Evolutionary conservation across 2,113 vertebrate species (phyloP), one percentile per base, ranked within the genome.

Genomic region (Promerops cafer): DNA sequence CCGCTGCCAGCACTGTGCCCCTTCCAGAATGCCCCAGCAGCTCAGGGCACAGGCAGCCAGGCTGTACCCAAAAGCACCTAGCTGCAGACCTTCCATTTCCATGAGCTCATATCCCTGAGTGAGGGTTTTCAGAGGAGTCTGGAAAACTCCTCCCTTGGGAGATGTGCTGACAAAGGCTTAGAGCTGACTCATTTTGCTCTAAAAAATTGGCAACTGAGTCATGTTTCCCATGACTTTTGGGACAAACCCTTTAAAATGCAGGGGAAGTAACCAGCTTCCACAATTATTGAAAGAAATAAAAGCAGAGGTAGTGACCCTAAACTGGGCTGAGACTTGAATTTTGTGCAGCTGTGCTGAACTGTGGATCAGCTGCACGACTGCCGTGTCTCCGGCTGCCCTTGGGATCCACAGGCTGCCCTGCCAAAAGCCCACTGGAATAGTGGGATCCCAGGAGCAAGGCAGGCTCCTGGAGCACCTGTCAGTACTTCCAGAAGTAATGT

Each of bases 71-170:
- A 45, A 87, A 40, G 30, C 0, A 0, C 9, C 24, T 0, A 0
- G 54, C 30, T 8, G 2, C 20, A 22, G 31, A 60, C 17, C 42
- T n/a, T 66, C 35, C 39, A 26, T 18, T 17, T 89, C 40, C 0
- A 0, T 0, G 6, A 61, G 45, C 56, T 66, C 28, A 27, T 2
- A 2, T 4, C 8, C 19, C 50, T 0, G 0, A 2, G 3, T 6
- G 42, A 47, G 20, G 17, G 30, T 19, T 66, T 86, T 28, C 7
- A 5, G n/a, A 82, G n/a, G 31, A 71, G 15, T 18, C 33, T n/a
- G 13, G 26, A 85, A 75, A 90, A 61, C 8, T 6, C 9, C 18
- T 71, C 28, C 11, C 23, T 37, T 31, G n/a, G 40, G 22, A 66
- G 19, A 70, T 28, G 40, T 5, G 1, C 31, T 79, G 47, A 71